Evolutionary conservation across 1,140 invertebrate species (phyloP).

Genomic region (Mylabris phalerata): DNA sequence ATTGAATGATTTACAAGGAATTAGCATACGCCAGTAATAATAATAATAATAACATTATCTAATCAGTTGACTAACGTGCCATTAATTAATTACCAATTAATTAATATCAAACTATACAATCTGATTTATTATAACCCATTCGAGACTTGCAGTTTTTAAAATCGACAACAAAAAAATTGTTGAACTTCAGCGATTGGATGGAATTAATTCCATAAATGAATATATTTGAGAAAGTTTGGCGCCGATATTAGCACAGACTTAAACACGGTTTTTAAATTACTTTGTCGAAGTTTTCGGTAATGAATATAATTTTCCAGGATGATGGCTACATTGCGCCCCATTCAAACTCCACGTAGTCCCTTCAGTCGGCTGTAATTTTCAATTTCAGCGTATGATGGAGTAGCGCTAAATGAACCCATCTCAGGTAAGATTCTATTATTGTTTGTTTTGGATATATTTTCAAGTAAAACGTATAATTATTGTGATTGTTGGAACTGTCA

Average conservation of each 20-base stretch:
- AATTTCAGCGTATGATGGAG: too few relatives aligned
- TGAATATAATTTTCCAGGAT: slow-evolving; percentile 4
- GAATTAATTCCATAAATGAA: slow-evolving; percentile 19
- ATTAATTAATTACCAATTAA: slow-evolving; percentile 42
- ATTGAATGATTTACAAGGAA: slow-evolving; percentile 43
- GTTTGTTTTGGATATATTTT: slow-evolving; percentile 22
- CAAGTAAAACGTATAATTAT: slow-evolving; percentile 27
- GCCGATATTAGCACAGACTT: slow-evolving; percentile 23
- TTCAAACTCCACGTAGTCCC: too few relatives aligned
- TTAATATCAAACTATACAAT: slow-evolving; percentile 28
- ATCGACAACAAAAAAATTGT: too few relatives aligned
- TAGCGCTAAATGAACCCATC: too few relatives aligned
- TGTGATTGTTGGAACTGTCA: slow-evolving; percentile 28
- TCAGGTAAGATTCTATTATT: slow-evolving; percentile 5
- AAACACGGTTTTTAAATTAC: slow-evolving; percentile 25
- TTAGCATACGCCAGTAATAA: slow-evolving; percentile 40
- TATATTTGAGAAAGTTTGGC: slow-evolving; percentile 12
- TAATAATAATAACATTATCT: slow-evolving; percentile 31
- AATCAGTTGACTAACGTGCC: slow-evolving; percentile 36
- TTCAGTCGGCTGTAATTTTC: too few relatives aligned
- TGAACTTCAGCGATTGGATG: background rate
- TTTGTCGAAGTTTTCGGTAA: slow-evolving; percentile 9
- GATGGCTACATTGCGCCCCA: too few relatives aligned
- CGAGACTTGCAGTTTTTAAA: too few relatives aligned
- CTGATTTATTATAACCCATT: slow-evolving; percentile 15